Conservation (phyloP, 2,113 vertebrate genomes). For the Sceloporus tristichus region DNA sequence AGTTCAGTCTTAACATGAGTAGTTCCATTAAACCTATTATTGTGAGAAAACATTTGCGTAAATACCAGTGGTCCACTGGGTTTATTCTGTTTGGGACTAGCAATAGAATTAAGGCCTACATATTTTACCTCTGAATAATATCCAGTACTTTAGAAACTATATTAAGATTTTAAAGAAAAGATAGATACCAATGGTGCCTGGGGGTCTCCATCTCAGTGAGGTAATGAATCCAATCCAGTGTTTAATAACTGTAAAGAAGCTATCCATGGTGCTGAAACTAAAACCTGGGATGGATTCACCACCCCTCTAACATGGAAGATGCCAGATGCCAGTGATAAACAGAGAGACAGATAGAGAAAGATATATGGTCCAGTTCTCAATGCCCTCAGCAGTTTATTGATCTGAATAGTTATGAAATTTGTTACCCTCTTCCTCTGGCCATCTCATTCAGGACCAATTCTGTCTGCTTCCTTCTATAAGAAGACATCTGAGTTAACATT, state of each 20-base stretch:
- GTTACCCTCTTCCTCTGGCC: constrained; percentile 49
- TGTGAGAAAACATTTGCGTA: no score
- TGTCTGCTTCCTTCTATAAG: constrained; percentile 22
- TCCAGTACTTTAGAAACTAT: constrained; percentile 6
- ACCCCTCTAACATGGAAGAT: no score
- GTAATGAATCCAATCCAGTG: no score
- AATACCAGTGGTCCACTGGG: neutral
- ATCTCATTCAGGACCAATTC: constrained; percentile 46
- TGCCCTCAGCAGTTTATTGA: constrained; percentile 59
- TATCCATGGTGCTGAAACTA: no score
- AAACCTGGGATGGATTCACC: no score
- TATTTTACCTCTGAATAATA: neutral
- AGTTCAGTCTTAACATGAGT: no score
- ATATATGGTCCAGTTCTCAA: constrained; percentile 50
- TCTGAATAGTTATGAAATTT: constrained; percentile 64
- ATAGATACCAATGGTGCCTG: no score
- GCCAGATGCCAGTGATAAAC: no score
- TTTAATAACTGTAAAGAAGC: no score
- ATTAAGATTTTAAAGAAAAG: neutral
- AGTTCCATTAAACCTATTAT: no score
- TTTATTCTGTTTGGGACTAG: neutral
- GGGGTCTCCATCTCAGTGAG: no score
- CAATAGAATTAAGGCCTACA: neutral
- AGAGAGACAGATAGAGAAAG: no score
- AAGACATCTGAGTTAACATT: constrained; percentile 50